Conservation (phyloP, 1,140 invertebrate genomes). For the Caerostris darwini region DNA sequence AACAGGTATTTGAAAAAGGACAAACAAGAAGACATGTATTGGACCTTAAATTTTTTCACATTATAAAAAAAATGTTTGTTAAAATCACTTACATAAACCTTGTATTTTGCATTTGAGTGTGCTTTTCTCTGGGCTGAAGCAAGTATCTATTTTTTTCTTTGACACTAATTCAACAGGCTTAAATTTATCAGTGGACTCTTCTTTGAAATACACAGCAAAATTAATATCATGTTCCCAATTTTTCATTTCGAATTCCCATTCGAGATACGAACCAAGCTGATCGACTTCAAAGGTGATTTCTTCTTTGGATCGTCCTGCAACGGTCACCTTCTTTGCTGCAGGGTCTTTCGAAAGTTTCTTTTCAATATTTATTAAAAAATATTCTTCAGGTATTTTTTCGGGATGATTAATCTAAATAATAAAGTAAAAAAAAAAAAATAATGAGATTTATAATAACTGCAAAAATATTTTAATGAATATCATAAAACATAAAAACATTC, state of each 20-base stretch:
- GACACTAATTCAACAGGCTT: constrained; percentile 20
- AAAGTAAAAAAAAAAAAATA: neutral
- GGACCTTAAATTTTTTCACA: no score
- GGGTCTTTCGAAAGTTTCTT: neutral
- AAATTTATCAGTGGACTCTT: neutral
- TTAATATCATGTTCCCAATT: neutral
- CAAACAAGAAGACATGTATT: no score
- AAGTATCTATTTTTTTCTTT: constrained; percentile 34
- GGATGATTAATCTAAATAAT: constrained; percentile 86
- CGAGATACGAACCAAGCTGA: neutral
- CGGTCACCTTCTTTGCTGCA: neutral
- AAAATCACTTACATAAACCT: constrained; percentile 39
- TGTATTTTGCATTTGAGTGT: constrained; percentile 14
- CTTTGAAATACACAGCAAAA: neutral
- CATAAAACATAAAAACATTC: no score
- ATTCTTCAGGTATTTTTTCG: constrained; percentile 90
- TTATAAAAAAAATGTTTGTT: no score
- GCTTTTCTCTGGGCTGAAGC: constrained; percentile 2
- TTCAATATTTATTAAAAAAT: constrained; percentile 83
- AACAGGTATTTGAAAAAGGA: no score
- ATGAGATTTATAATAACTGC: no score
- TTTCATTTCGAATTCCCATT: constrained; percentile 46
- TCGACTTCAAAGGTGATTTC: neutral
- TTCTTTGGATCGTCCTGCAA: neutral
- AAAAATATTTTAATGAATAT: no score